Conservation (phyloP, 64 coral and sea anemone species). For the Montipora cactus region DNA sequence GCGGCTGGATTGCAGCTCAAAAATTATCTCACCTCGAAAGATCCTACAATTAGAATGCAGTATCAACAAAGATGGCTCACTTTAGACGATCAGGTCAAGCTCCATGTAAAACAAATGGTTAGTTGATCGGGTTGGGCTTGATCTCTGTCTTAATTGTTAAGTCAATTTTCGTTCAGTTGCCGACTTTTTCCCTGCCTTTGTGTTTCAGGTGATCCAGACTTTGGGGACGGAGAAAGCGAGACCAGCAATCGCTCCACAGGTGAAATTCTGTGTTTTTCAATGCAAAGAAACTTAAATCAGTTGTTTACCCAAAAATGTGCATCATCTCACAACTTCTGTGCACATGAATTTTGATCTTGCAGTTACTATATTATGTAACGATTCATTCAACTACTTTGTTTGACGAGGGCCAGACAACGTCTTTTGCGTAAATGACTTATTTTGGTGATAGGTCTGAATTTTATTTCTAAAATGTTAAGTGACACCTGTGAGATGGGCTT, state of each 20-base stretch:
- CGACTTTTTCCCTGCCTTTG: background rate
- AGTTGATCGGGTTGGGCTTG: background rate
- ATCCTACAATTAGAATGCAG: conserved; percentile 69
- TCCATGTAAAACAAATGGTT: conserved; percentile 77
- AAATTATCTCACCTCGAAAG: conserved; percentile 95
- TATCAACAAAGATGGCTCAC: conserved; percentile 89
- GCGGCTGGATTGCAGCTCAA: conserved; percentile 94
- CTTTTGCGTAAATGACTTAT: background rate
- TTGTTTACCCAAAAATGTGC: background rate
- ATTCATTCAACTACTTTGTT: background rate
- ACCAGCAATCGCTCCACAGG: conserved; percentile 94
- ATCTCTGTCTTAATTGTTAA: background rate
- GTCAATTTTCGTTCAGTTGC: background rate
- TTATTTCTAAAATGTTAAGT: too few relatives aligned
- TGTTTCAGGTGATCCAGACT: conserved; percentile 74
- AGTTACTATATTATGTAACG: too few relatives aligned
- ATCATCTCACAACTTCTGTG: background rate
- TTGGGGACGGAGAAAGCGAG: conserved; percentile 91
- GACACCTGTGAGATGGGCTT: too few relatives aligned
- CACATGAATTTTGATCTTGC: background rate
- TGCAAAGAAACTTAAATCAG: background rate
- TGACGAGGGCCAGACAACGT: background rate
- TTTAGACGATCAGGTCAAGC: conserved; percentile 65
- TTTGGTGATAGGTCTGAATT: too few relatives aligned
- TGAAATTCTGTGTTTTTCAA: background rate